Evolutionary conservation across 2,113 vertebrate species (phyloP).

Genomic region (Odocoileus hemionus): DNA sequence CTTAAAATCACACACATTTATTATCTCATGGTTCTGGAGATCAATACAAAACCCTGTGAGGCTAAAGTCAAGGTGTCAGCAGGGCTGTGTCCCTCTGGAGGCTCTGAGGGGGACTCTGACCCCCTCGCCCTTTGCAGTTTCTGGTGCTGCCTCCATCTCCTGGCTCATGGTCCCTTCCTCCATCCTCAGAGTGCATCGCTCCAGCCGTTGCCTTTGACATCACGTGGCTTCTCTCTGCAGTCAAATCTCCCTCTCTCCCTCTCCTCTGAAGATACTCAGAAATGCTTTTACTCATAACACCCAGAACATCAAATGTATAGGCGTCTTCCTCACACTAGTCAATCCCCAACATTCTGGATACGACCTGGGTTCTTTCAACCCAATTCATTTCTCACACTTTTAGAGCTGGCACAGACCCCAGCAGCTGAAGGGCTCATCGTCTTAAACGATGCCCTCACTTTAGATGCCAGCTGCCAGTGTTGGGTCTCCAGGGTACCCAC

Average conservation of each 20-base stretch:
- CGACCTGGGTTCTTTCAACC: neutral
- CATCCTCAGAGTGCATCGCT: fast-evolving
- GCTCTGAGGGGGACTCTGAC: neutral
- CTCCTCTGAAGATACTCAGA: fast-evolving
- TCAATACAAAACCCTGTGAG: fast-evolving
- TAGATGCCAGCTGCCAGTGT: neutral
- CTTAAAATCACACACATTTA: neutral
- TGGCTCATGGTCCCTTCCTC: neutral
- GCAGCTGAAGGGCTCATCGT: neutral
- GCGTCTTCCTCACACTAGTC: neutral
- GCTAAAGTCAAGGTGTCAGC: neutral
- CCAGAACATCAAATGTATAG: neutral
- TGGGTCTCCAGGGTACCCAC: neutral
- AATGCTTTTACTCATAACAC: neutral
- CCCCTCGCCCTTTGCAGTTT: neutral
- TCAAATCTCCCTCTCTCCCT: too few relatives aligned
- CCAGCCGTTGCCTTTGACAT: neutral
- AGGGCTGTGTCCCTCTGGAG: neutral
- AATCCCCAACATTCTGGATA: neutral
- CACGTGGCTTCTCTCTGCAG: neutral
- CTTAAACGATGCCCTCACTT: neutral
- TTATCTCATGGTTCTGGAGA: too few relatives aligned
- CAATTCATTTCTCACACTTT: neutral
- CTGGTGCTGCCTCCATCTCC: neutral
- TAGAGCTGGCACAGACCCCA: neutral